Evolutionary conservation across 1,140 invertebrate species (phyloP), one percentile per base, ranked within the genome.

Genomic region (Cydia amplana): DNA sequence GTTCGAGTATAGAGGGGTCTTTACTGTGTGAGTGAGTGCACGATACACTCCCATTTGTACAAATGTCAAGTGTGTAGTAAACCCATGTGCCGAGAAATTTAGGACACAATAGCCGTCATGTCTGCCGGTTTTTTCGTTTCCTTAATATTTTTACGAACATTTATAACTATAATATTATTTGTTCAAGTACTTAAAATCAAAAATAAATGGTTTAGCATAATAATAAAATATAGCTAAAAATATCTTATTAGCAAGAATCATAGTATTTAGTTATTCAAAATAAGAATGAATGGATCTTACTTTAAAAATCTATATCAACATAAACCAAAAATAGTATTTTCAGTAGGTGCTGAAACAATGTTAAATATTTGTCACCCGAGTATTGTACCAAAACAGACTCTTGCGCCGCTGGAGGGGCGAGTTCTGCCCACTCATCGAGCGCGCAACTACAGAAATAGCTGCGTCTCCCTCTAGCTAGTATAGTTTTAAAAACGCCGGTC

Each of bases 21-120:
- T 36, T 28, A 72, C 23, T 86, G 89, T 92, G 88, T 90, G 86
- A 46, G 91, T 91, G 89, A 89, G 87, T 88, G 88, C 90, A 86
- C 86, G 81, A 79, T 82, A 83, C 80, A 91, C 89, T 84, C 87
- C 88, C 86, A 89, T 85, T 51, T 87, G 83, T 83, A 78, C 76
- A 80, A 85, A 85, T 88, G 87, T 90, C 84, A 82, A 77, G 74
- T 65, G 74, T 79, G 78, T 88, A 85, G 83, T 79, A 82, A 77
- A 78, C 78, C 82, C 85, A 86, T 79, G 78, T 70, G 36, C 20
- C n/a, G 60, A 40, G 65, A 40, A 70, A 70, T 70, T 70, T 70
- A 32, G 28, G 28, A 70, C 65, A 70, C 18, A n/a, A 6, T 18
- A 18, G 20, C 46, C 20, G 72, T 46, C 25, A 28, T 40, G 32